A percentile compares a stretch with the other conserved stretches of the same genome.
phyloP scores from a whole-genome alignment of 2,113 vertebrate genomes.

The Hippocampus comes region DNA sequence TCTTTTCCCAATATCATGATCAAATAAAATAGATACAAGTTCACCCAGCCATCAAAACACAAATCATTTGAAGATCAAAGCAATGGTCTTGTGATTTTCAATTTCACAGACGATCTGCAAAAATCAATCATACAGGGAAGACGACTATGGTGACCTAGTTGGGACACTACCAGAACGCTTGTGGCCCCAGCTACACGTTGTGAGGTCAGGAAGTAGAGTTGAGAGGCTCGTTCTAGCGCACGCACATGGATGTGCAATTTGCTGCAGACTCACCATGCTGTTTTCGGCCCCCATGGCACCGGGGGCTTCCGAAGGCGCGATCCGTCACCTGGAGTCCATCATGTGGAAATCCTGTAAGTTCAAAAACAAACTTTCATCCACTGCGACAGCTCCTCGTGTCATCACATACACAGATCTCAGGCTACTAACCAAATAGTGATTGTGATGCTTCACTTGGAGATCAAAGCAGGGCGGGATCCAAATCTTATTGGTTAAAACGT shows the following conservation, averaged over 20 bases:
- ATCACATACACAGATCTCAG: neutral
- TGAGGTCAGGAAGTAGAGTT: neutral
- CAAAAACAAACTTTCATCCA: neutral
- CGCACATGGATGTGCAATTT: neutral
- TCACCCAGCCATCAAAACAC: neutral
- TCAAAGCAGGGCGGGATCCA: neutral
- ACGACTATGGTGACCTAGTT: neutral
- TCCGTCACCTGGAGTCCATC: neutral
- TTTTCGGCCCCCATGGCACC: neutral
- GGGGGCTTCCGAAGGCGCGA: neutral
- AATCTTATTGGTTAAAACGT: neutral
- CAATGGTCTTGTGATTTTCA: neutral
- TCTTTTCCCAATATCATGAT: neutral
- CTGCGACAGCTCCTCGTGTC: neutral
- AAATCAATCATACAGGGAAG: neutral
- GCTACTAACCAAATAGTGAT: neutral
- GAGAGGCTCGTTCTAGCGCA: neutral
- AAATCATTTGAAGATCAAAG: neutral
- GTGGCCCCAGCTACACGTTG: neutral
- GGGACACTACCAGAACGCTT: neutral
- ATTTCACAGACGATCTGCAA: neutral
- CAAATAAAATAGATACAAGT: neutral
- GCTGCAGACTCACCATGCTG: neutral
- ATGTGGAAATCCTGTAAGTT: neutral
- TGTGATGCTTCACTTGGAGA: neutral